Evolutionary conservation across 2,113 vertebrate genomes (phyloP), one percentile per base, ranked within the genome.

Genomic region (Onychorhynchus coronatus): DNA sequence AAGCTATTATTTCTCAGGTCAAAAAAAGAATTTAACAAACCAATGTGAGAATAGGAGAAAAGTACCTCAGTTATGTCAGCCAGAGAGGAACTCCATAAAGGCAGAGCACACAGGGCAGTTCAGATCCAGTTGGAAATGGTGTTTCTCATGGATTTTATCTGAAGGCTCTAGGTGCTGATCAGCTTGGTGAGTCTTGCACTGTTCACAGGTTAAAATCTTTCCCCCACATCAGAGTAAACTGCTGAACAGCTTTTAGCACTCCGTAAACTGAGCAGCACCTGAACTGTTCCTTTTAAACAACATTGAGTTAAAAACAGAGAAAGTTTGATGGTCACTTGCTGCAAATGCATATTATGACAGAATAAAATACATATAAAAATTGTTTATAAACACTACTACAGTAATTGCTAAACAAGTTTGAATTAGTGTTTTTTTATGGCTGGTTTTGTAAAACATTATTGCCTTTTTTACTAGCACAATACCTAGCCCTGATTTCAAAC

Each of bases 151-250:
- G 28, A 35, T 85, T 89, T 89, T 58, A 53, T 74, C n/a, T 25
- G 63, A 70, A n/a, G 12, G 9, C 24, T 56, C 5, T 49, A 18
- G 11, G 7, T 55, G 37, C 13, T 78, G 31, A 68, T 61, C 24
- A 21, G 3, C 9, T 83, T 20, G 18, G 22, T 0, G 9, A 88
- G 15, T 41, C 20, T 70, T 0, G 0, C 15, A 18, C 12, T 17
- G 3, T 33, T 82, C 21, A 31, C 23, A 33, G 41, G 22, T 68
- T 23, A 73, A 95, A 93, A 56, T 46, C 52, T 70, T 85, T 4
- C 14, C 14, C 19, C 42, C 19, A 14, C 27, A n/a, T 71, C 47
- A 65, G 6, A 75, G 7, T 44, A 87, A 59, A 67, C 11, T 72
- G 24, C 7, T 89, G 44, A 66, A 67, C 5, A 89, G 15, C 17